A percentile compares a stretch with the other conserved stretches of the same genome.
These are phyloP conservation scores for Wasmannia auropunctata DNA, from an alignment of 1,140 invertebrate genomes.

Conservation along the genomic window DNA sequence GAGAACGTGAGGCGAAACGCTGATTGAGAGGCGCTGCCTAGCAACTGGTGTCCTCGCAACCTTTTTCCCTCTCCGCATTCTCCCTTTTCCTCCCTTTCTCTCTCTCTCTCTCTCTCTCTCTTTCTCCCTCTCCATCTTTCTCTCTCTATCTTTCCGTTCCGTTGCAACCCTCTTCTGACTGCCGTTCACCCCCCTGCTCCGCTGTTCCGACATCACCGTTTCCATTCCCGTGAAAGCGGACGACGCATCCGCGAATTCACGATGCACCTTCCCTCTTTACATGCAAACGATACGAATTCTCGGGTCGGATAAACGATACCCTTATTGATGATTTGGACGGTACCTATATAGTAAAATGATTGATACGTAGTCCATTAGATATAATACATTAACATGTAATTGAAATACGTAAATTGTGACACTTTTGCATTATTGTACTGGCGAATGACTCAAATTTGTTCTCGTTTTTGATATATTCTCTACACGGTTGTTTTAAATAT, in stretches of 20 bases:
- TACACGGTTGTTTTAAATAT: background rate
- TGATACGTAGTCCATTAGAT: constrained; percentile 14
- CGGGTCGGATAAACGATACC: constrained; percentile 29
- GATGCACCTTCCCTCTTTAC: constrained; percentile 28
- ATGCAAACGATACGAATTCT: constrained; percentile 6
- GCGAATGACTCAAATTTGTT: background rate
- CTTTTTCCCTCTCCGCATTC: constrained; percentile 64
- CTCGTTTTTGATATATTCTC: background rate
- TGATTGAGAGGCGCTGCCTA: constrained; percentile 82
- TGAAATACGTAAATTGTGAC: background rate
- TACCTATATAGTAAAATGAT: constrained; percentile 24
- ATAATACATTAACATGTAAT: constrained; percentile 26
- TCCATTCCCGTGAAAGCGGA: constrained; percentile 37
- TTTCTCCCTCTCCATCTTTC: constrained; percentile 52
- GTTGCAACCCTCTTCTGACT: constrained; percentile 6
- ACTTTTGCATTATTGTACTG: background rate
- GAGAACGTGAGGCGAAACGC: constrained; percentile 76
- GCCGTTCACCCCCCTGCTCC: background rate
- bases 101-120: constrained; percentile 35
- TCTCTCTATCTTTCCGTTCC: constrained; percentile 36
- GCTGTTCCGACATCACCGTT: constrained; percentile 45
- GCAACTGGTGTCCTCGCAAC: constrained; percentile 83
- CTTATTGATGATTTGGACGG: constrained; percentile 44
- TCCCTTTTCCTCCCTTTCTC: constrained; percentile 25
- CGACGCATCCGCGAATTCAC: constrained; percentile 30